A percentile compares a stretch with the other conserved stretches of the same genome.
These are phyloP conservation scores for Leptopilina clavipes DNA, from an alignment of 1,140 invertebrate species.

Conservation along the genomic window DNA sequence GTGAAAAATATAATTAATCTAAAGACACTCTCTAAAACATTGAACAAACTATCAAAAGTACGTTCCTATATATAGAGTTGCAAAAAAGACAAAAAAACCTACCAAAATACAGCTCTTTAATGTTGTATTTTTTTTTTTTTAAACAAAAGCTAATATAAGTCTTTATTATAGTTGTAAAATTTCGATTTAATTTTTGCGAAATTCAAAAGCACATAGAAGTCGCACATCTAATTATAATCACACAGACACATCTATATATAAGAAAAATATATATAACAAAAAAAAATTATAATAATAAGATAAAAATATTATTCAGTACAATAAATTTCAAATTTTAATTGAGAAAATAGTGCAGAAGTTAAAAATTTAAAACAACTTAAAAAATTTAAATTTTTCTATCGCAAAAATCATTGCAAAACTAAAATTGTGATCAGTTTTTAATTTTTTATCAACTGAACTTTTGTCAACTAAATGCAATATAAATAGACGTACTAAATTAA, in stretches of 20 bases:
- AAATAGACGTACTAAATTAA: no score
- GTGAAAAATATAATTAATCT: not conserved
- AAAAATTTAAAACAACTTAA: no score
- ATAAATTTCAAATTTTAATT: no score
- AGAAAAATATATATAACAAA: not conserved
- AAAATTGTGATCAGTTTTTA: no score
- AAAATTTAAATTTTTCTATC: no score
- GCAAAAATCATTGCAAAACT: no score
- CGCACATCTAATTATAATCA: slow-evolving; percentile 12
- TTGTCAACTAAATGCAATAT: no score
- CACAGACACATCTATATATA: slow-evolving; percentile 1
- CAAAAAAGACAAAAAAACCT: not conserved
- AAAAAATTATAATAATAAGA: no score
- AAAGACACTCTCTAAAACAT: not conserved
- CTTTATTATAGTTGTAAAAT: not conserved
- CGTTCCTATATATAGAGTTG: not conserved
- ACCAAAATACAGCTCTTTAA: not conserved
- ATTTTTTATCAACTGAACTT: no score
- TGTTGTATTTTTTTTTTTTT: no score
- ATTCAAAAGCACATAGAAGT: slow-evolving; percentile 25
- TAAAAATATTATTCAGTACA: no score
- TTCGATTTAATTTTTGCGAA: not conserved
- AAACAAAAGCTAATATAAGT: not conserved
- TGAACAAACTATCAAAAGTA: slow-evolving; percentile 7
- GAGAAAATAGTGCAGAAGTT: no score